phyloP scores from a whole-genome alignment of 2,113 vertebrate species.

The Ochotona curzoniae region DNA sequence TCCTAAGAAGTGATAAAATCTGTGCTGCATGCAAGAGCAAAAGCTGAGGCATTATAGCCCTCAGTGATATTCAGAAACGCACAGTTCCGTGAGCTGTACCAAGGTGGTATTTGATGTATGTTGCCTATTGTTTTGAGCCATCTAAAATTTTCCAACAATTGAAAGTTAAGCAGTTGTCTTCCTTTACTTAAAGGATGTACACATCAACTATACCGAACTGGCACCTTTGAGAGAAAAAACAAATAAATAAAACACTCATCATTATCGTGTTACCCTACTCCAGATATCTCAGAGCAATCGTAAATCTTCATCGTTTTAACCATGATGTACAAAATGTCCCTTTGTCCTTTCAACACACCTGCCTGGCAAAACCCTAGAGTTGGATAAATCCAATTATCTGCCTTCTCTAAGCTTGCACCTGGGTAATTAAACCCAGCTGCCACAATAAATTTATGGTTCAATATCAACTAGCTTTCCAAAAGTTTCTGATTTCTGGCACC shows the following conservation, averaged over 20 bases:
- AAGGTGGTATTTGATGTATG: neutral
- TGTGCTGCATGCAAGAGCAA: neutral
- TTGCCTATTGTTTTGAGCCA: neutral
- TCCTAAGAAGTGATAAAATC: neutral
- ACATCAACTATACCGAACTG: neutral
- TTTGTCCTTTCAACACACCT: slow-evolving; percentile 66
- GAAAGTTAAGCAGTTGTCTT: neutral
- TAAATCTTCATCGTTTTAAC: slow-evolving; percentile 5
- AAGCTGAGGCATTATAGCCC: neutral
- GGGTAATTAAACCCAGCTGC: slow-evolving; percentile 65
- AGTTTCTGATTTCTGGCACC: slow-evolving; percentile 56
- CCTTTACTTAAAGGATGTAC: neutral
- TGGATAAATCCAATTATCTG: slow-evolving; percentile 60
- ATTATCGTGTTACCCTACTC: neutral
- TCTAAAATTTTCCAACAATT: neutral
- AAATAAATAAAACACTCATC: neutral
- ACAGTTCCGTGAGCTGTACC: neutral
- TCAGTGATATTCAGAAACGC: neutral
- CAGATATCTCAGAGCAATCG: neutral
- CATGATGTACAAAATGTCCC: neutral
- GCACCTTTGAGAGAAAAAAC: neutral
- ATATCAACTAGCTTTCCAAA: slow-evolving; percentile 11
- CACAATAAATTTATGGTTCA: slow-evolving; percentile 58
- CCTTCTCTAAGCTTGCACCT: slow-evolving; percentile 61
- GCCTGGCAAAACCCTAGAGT: slow-evolving; percentile 23